Evolutionary conservation across 2,797 vertebrate genomes (phyloP), one percentile per base, ranked within the genome.

Genomic region (Molothrus aeneus): DNA sequence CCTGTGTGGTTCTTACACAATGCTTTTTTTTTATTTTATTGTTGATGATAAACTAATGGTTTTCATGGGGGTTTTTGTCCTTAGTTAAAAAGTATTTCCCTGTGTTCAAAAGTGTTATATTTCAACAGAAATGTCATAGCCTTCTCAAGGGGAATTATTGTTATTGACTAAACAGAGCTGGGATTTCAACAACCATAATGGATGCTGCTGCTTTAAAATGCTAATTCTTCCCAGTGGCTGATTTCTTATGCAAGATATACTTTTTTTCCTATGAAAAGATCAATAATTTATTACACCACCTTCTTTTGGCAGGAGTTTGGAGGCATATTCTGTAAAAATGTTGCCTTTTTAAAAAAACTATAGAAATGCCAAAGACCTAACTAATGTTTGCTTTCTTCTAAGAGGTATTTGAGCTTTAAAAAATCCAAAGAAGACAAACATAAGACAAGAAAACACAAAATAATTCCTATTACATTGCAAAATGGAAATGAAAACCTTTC

Each of bases 11-110:
- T 94, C 31, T 81, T 82, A 79, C 34, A 51, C 17, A 66, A 22
- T 28, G 6, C 0, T 0, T 3, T 17, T 47, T 32, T 5, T 19
- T 59, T 31, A 34, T 17, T 20, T 34, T 17, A 19, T 34, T 29
- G 1, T 42, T 87, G n/a, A 25, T 51, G 13, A 64, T 63, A 65
- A 90, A 69, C 7, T 28, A 10, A 5, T 60, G 11, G 14, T 18
- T 84, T 86, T 78, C 26, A 56, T 13, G 9, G 5, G 1, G 0
- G 17, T 31, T 50, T 60, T 43, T 59, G 7, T 51, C 42, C 60
- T 69, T 40, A 40, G 28, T 51, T 88, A 80, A 50, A 7, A 78
- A 26, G 17, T 63, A 63, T 78, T 68, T 88, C 38, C 36, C n/a
- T 13, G 7, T 13, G 12, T 51, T 75, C 26, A 72, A 31, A 68